Conservation (phyloP, 1,140 invertebrate species). For the Ceratoteleas bidentatus region DNA sequence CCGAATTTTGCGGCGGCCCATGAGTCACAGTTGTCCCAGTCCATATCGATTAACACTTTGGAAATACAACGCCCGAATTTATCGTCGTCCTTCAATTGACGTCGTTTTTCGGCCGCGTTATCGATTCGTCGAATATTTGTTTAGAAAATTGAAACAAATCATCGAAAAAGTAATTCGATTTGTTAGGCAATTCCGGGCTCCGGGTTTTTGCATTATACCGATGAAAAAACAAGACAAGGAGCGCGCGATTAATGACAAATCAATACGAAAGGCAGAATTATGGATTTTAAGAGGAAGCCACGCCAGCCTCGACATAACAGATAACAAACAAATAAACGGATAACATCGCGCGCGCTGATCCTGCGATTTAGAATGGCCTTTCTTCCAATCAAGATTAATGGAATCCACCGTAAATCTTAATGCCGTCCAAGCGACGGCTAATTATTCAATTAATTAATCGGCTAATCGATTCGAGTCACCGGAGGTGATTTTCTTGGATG, state of each 20-base stretch:
- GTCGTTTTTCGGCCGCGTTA: conserved; percentile 21
- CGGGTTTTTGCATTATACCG: not conserved
- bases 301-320: conserved; percentile 3
- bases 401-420: conserved; percentile 54
- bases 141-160: conserved; percentile 26
- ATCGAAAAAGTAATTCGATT: conserved; percentile 20
- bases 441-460: conserved; percentile 65
- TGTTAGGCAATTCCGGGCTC: not conserved
- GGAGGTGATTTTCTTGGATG: conserved; percentile 9
- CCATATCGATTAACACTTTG: conserved; percentile 61
- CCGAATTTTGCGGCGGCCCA: conserved; percentile 52
- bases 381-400: conserved; percentile 61
- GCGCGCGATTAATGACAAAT: not conserved
- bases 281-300: not conserved
- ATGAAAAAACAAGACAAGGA: not conserved
- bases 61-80: conserved; percentile 38
- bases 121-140: conserved; percentile 36
- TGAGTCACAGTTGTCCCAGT: conserved; percentile 60
- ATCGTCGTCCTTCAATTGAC: conserved; percentile 38
- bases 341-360: conserved; percentile 40
- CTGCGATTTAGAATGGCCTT: conserved; percentile 39
- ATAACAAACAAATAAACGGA: conserved; percentile 54
- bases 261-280: not conserved
- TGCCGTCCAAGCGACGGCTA: conserved; percentile 46
- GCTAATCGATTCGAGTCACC: conserved; percentile 25